Evolutionary conservation across 2,113 vertebrate genomes (phyloP), one percentile per base, ranked within the genome.

Genomic region (Ariopsis seemanni): DNA sequence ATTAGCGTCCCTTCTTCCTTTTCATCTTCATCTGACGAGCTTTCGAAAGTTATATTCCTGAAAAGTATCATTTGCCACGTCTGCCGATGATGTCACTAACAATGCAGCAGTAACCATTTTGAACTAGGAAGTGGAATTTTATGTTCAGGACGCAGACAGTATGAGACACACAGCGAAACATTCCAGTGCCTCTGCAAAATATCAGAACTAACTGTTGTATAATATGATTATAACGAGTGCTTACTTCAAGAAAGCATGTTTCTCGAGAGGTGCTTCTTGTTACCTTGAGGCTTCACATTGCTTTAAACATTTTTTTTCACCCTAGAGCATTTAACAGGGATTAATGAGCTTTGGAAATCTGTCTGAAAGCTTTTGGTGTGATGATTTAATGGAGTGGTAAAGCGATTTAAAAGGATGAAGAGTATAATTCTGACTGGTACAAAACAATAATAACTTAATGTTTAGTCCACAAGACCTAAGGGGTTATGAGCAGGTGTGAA

Each of bases 291-390:
- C 92, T 92, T 92, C 92, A 93, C 92, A 94, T 90, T 92, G 94
- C 94, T 92, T 94, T 91, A 87, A 93, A 84, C 91, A 92, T 90
- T 94, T 94, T 91, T 94, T 90, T 93, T 91, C 9, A 18, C 4
- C 74, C 11, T n/a, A 95, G 95, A 95, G 94, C 92, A 94, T 95
- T 95, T 94, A 91, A 1, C 30, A 30, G 27, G 91, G 94, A 96
- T 95, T 95, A 95, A 91, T 94, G 93, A 88, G 85, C 91, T 91
- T 92, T 91, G 93, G 93, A 92, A 93, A 95, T 93, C 93, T 92
- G 91, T 87, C 93, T 90, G 89, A 92, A 89, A 93, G 93, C 91
- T 93, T 93, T 92, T 87, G 89, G 34, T 90, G 89, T 87, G 91
- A 94, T 93, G 94, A 93, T 94, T 94, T 94, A 95, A 91, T 88